Conservation (phyloP, 2,888 invertebrate species). For the Dryococelus australis region DNA sequence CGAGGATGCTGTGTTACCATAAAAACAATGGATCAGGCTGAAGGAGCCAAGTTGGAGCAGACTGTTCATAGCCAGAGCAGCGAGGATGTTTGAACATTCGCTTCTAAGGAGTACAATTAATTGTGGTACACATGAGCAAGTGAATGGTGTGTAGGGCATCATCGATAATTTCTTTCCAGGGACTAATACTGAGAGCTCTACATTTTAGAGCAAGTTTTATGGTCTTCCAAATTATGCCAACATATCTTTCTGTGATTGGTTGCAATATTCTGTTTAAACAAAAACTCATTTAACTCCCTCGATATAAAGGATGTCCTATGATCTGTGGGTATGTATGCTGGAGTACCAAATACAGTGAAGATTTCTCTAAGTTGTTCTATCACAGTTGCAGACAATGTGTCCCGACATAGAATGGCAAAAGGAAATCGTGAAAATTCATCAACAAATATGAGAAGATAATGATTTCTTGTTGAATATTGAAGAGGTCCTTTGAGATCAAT, state of each 20-base stretch:
- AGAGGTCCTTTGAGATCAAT: neutral
- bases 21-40: conserved; percentile 42
- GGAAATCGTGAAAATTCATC: neutral
- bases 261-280: neutral
- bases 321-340: neutral
- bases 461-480: conserved; percentile 25
- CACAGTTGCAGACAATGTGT: neutral
- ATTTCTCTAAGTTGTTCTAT: neutral
- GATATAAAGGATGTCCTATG: neutral
- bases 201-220: conserved; percentile 26
- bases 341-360: neutral
- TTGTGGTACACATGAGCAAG: conserved; percentile 36
- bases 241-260: neutral
- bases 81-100: conserved; percentile 39
- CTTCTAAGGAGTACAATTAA: conserved; percentile 37
- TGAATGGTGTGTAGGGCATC: conserved; percentile 27
- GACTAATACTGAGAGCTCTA: neutral
- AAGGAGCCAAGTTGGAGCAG: conserved; percentile 43
- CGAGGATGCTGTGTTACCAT: conserved; percentile 37
- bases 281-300: neutral
- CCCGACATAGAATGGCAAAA: neutral
- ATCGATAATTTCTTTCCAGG: conserved; percentile 18
- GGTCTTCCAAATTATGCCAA: conserved; percentile 28
- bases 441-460: neutral
- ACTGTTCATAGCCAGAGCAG: conserved; percentile 42